A percentile compares a stretch with the other conserved stretches of the same genome.
Evolutionary conservation across 2,797 vertebrate species (phyloP).

Genomic region (Gymnocypris eckloni): DNA sequence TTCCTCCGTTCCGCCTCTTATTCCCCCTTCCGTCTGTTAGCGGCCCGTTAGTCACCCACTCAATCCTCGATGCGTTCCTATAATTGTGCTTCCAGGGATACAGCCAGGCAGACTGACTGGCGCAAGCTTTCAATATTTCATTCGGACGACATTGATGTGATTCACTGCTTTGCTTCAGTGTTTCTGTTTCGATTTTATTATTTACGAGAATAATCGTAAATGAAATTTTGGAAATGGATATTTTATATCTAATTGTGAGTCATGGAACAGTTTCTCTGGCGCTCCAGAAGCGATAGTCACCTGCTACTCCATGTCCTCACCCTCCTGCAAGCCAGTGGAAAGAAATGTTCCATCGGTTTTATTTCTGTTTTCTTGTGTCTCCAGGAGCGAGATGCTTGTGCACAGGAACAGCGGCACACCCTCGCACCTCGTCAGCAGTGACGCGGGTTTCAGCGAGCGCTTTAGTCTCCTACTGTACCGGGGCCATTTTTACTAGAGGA

Average conservation of each 20-base stretch:
- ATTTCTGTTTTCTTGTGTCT: conserved; percentile 50
- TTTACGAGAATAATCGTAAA: conserved; percentile 49
- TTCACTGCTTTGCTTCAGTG: conserved; percentile 34
- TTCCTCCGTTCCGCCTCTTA: conserved; percentile 18
- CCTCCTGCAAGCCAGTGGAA: conserved; percentile 54
- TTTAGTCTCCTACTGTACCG: conserved; percentile 14
- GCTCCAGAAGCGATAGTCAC: conserved; percentile 49
- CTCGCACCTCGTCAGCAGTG: conserved; percentile 51
- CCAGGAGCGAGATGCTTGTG: conserved; percentile 20
- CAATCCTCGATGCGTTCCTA: conserved; percentile 44
- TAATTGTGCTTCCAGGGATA: conserved; percentile 39
- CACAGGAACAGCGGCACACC: conserved; percentile 40
- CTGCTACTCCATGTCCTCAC: conserved; percentile 53
- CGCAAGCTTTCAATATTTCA: conserved; percentile 44
- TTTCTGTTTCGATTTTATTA: conserved; percentile 45
- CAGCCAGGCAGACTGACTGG: conserved; percentile 55
- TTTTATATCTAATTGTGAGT: conserved; percentile 51
- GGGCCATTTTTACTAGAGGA: conserved; percentile 44
- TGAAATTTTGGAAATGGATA: conserved; percentile 45
- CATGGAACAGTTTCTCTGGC: conserved; percentile 47
- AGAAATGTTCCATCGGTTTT: conserved; percentile 42
- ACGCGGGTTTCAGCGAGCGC: conserved; percentile 38
- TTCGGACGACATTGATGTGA: conserved; percentile 26
- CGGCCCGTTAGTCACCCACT: conserved; percentile 39
- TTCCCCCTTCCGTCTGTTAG: conserved; percentile 31